These are phyloP conservation scores for Platalea minor DNA, from an alignment of 2,797 vertebrate genomes.

Conservation along the genomic window DNA sequence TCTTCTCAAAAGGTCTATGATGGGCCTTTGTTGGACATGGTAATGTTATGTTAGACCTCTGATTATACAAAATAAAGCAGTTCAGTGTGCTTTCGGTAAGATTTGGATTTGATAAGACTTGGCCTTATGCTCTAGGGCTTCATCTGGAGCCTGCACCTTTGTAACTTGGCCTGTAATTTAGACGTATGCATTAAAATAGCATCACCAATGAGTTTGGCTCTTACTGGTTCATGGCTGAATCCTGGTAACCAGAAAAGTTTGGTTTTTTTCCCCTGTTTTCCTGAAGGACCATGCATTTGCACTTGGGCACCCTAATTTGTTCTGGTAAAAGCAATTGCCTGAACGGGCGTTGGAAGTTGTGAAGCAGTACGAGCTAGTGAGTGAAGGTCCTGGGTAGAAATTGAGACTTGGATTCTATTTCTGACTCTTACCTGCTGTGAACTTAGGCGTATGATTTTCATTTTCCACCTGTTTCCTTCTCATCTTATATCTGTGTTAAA, in stretches of 20 bases:
- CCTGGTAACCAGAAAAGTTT: background rate
- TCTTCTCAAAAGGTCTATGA: background rate
- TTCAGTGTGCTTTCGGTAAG: background rate
- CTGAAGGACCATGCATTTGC: background rate
- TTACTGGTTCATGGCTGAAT: background rate
- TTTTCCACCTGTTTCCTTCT: constrained; percentile 42
- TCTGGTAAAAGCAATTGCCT: background rate
- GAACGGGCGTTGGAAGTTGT: accelerated
- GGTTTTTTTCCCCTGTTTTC: background rate
- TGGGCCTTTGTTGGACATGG: background rate
- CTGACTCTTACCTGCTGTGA: constrained; percentile 16
- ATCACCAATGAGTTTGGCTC: background rate
- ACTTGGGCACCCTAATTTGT: background rate
- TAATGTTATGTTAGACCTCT: background rate
- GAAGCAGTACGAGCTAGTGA: background rate
- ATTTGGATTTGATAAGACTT: background rate
- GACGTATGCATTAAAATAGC: background rate
- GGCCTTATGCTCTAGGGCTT: background rate
- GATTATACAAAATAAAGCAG: background rate
- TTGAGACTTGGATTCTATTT: constrained; percentile 18
- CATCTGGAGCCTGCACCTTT: background rate
- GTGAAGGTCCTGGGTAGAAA: background rate
- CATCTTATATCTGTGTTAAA: background rate
- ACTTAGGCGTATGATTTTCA: background rate
- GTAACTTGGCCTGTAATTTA: background rate